A percentile compares a stretch with the other conserved stretches of the same genome.
Conservation (phyloP, 2,888 invertebrate species). For the Mesorhabditis spiculigera region DNA sequence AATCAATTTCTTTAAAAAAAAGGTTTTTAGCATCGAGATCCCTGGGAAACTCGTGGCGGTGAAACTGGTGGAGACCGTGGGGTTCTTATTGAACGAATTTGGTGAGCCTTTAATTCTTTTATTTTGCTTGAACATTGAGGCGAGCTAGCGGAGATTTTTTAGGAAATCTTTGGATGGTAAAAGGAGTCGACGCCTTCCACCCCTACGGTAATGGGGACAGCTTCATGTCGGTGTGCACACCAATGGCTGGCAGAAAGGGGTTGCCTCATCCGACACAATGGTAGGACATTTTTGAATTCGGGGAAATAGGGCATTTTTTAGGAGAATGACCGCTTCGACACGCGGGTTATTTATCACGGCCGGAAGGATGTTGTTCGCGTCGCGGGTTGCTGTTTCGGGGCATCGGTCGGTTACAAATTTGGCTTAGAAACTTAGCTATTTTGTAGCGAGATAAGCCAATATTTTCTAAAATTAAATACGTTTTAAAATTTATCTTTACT, state of each 20-base stretch:
- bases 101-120: background rate
- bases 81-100: background rate
- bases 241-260: background rate
- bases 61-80: background rate
- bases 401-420: background rate
- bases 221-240: slow-evolving; percentile 1
- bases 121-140: too few relatives aligned
- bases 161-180: slow-evolving; percentile 1
- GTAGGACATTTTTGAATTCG: background rate
- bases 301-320: background rate
- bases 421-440: too few relatives aligned
- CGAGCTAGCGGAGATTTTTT: background rate
- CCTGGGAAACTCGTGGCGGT: background rate
- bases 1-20: too few relatives aligned
- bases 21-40: background rate
- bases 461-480: too few relatives aligned
- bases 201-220: background rate
- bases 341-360: background rate
- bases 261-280: background rate
- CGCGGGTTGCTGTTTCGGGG: slow-evolving; percentile 6
- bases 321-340: background rate
- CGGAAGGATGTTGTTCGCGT: background rate
- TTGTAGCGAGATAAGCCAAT: too few relatives aligned
- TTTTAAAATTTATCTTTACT: too few relatives aligned
- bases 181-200: background rate